Base-by-base conservation (phyloP, 1,140 invertebrate genomes). In the Bemisia tabaci region DNA sequence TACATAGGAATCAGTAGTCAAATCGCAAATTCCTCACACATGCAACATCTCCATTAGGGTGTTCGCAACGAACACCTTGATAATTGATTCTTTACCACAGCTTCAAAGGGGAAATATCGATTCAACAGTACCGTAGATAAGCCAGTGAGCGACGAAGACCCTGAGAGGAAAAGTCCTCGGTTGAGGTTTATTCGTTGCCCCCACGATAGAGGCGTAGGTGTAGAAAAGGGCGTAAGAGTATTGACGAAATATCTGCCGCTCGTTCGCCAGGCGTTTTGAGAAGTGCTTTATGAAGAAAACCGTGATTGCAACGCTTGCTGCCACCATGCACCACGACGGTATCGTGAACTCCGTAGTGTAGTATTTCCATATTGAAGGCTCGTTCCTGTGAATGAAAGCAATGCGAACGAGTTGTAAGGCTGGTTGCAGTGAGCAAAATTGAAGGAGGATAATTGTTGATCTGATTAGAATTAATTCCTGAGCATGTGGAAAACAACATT, bases 311-410 rank as follows among this genome's bases (percentile, higher is more conserved):
- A 72, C 21, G 17, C 39, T 68, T 5, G 67, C 11, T 22, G 62
- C 22, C 21, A 68, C 65, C 22, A 66, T 39, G 25, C 33, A 23
- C 69, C 69, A 68, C 2, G 25, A 65, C 25, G 61, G 21, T 2
- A 26, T 17, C 1, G 68, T 70, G 48, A 72, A 74, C 64, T 74
- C 73, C 12, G 59, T 61, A 12, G 72, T n/a, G 24, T 72, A 74
- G 58, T 70, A 70, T 12, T 67, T 71, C 73, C 72, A 73, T 22
- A 73, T 68, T 2, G 69, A 70, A 0, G 71, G 72, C 12, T 68
- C 68, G n/a, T n/a, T n/a, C n/a, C n/a, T n/a, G n/a, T n/a, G n/a
- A n/a, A n/a, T n/a, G n/a, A n/a, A n/a, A n/a, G n/a, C n/a, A n/a
- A n/a, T n/a, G n/a, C n/a, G n/a, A n/a, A n/a, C n/a, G n/a, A n/a